A percentile compares a stretch with the other conserved stretches of the same genome.
Evolutionary conservation across 1,140 invertebrate genomes (phyloP).

Genomic region (Drosophila nannoptera): DNA sequence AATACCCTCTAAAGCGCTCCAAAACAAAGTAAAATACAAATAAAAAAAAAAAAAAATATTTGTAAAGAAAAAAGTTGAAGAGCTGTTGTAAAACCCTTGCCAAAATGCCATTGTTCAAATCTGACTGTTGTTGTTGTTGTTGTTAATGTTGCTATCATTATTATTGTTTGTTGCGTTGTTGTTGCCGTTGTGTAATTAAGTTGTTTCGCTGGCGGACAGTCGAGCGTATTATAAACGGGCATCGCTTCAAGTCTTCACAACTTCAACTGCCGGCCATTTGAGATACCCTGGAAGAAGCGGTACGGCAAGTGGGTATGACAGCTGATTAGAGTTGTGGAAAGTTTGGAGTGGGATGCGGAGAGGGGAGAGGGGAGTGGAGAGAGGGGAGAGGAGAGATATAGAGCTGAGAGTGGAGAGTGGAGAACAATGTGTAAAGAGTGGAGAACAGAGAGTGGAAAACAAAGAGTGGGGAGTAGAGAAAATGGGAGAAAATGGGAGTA

Average conservation of each 20-base stretch:
- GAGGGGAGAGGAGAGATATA: too few relatives aligned
- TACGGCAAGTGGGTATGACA: too few relatives aligned
- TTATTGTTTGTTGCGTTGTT: too few relatives aligned
- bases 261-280: constrained; percentile 34
- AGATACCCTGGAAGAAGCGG: too few relatives aligned
- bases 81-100: constrained; percentile 48
- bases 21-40: constrained; percentile 22
- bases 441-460: too few relatives aligned
- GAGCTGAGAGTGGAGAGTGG: too few relatives aligned
- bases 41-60: constrained; percentile 5
- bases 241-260: constrained; percentile 39
- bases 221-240: constrained; percentile 58
- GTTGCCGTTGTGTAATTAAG: constrained; percentile 71
- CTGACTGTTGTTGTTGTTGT: constrained; percentile 14
- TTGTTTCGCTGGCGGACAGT: constrained; percentile 64
- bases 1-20: not conserved
- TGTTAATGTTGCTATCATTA: constrained; percentile 25
- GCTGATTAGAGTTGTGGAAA: too few relatives aligned
- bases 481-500: too few relatives aligned
- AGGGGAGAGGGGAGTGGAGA: too few relatives aligned
- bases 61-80: constrained; percentile 30
- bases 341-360: too few relatives aligned
- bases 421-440: too few relatives aligned
- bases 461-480: too few relatives aligned
- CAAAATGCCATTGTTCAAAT: constrained; percentile 49